Conservation (phyloP, 2,797 vertebrate genomes). For the Cygnus olor region DNA sequence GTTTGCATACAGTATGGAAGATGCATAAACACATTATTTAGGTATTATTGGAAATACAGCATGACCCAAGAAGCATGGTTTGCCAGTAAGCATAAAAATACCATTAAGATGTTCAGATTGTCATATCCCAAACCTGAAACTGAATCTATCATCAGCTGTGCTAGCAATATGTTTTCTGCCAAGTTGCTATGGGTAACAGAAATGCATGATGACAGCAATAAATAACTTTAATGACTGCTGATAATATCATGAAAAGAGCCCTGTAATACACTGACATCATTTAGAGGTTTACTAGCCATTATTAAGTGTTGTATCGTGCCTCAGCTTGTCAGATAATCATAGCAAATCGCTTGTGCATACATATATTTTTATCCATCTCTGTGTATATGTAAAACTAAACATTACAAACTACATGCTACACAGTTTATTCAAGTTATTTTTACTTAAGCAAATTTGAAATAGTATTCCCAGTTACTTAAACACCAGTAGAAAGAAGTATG, state of each 20-base stretch:
- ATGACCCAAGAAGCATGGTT: background rate
- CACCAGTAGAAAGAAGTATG: background rate
- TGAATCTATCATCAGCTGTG: conserved; percentile 71
- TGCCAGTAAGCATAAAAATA: conserved; percentile 46
- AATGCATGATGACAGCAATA: conserved; percentile 74
- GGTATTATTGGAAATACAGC: background rate
- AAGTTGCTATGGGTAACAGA: conserved; percentile 67
- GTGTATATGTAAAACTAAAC: background rate
- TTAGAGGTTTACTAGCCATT: conserved; percentile 62
- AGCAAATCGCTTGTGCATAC: background rate
- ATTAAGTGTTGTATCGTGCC: conserved; percentile 43
- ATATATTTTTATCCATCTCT: conserved; percentile 14
- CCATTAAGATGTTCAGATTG: conserved; percentile 50
- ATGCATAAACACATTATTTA: background rate
- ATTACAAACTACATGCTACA: background rate
- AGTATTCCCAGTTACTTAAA: background rate
- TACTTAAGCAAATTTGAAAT: background rate
- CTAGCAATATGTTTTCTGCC: conserved; percentile 66
- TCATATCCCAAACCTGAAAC: conserved; percentile 69
- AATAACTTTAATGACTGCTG: conserved; percentile 71
- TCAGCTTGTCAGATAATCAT: conserved; percentile 59
- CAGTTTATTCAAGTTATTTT: background rate
- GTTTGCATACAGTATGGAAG: background rate
- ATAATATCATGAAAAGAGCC: conserved; percentile 62
- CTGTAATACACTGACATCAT: conserved; percentile 61